Percentiles rank a stretch among this genome's conserved stretches.
These are phyloP conservation scores for Dufourea novaeangliae DNA, from an alignment of 1,140 invertebrate species.

Conservation along the genomic window DNA sequence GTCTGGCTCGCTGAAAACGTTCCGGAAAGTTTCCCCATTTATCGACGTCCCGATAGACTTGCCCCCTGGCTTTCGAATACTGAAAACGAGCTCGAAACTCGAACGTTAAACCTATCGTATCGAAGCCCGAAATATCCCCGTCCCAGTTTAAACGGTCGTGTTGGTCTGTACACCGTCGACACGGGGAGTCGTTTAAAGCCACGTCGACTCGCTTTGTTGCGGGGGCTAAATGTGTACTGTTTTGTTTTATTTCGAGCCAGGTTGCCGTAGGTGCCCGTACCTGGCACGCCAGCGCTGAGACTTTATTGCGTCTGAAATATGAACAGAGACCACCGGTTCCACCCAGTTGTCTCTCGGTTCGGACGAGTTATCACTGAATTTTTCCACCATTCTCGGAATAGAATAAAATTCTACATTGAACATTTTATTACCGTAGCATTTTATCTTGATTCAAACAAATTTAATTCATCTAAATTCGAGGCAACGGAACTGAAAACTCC, in stretches of 20 bases:
- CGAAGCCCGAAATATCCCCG: slow-evolving; percentile 72
- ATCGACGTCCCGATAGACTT: slow-evolving; percentile 66
- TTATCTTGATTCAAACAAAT: too few relatives aligned
- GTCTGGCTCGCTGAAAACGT: slow-evolving; percentile 54
- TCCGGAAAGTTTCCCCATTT: slow-evolving; percentile 74
- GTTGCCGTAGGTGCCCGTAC: slow-evolving; percentile 61
- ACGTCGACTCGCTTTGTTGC: slow-evolving; percentile 46
- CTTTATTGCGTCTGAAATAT: slow-evolving; percentile 69
- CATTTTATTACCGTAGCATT: too few relatives aligned
- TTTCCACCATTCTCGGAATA: neutral
- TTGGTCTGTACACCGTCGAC: slow-evolving; percentile 30
- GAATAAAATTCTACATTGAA: too few relatives aligned
- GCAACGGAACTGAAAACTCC: too few relatives aligned
- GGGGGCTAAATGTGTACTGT: slow-evolving; percentile 69
- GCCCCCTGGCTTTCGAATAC: slow-evolving; percentile 58
- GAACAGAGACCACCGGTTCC: slow-evolving; percentile 39
- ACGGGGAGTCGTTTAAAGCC: slow-evolving; percentile 61
- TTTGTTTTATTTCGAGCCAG: slow-evolving; percentile 74
- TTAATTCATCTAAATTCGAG: too few relatives aligned
- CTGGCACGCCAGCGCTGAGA: slow-evolving; percentile 60
- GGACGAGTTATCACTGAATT: neutral
- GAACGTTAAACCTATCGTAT: slow-evolving; percentile 58
- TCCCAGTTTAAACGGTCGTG: slow-evolving; percentile 71
- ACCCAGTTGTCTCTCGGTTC: neutral
- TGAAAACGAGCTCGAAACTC: slow-evolving; percentile 58